Percentiles rank a stretch among this genome's conserved stretches.
Evolutionary conservation across 2,113 vertebrate genomes (phyloP).

Genomic region (Neodontobutis hainanensis): DNA sequence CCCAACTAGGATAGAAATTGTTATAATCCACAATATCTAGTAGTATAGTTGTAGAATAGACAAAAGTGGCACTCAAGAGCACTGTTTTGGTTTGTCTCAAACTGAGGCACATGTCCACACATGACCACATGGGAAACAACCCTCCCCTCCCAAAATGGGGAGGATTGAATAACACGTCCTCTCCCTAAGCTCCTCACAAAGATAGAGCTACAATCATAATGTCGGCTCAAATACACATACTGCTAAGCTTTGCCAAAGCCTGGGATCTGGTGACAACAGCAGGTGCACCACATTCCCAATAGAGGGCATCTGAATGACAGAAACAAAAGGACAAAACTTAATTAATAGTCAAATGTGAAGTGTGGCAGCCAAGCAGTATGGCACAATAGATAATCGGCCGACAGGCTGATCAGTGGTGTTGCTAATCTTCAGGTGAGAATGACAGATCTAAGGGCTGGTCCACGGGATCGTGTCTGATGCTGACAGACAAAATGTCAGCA

Average conservation of each 20-base stretch:
- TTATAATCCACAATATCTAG: too few relatives aligned
- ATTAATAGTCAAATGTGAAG: constrained; percentile 54
- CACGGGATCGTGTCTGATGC: constrained; percentile 20
- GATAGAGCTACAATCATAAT: constrained; percentile 1
- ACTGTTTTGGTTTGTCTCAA: not conserved
- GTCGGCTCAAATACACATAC: not conserved
- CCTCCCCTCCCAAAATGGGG: not conserved
- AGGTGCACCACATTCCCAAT: constrained; percentile 49
- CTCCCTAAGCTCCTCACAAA: constrained; percentile 22
- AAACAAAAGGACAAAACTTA: constrained; percentile 45
- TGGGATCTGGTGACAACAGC: constrained; percentile 43
- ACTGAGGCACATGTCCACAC: not conserved
- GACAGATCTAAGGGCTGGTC: constrained; percentile 40
- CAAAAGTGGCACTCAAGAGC: not conserved
- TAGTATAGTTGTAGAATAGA: too few relatives aligned
- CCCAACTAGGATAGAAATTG: too few relatives aligned
- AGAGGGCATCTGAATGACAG: constrained; percentile 62
- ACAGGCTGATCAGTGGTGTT: constrained; percentile 10
- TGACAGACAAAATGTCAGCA: constrained; percentile 26
- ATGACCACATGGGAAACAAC: not conserved
- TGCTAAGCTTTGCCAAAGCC: constrained; percentile 13
- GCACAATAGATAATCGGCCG: constrained; percentile 16
- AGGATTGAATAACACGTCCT: not conserved
- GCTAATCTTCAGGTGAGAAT: constrained; percentile 44
- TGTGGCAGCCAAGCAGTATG: constrained; percentile 35